Evolutionary conservation across 2,797 vertebrate species (phyloP), one percentile per base, ranked within the genome.

Genomic region (Anguilla marmorata): DNA sequence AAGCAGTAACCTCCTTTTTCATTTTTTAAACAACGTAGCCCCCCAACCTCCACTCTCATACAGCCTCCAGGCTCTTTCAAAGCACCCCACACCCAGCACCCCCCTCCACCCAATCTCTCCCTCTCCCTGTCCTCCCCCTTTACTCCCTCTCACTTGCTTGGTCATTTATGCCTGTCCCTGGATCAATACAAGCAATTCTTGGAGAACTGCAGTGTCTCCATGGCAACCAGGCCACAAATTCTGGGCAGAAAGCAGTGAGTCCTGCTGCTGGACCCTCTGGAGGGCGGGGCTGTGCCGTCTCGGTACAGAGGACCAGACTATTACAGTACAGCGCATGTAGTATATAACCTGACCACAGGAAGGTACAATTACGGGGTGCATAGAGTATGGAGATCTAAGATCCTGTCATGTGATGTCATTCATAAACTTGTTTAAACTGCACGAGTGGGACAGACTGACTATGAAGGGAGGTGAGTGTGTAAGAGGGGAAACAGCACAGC

Each of bases 101-200:
- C 30, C 50, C 69, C 52, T 24, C 9, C 37, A 84, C 52, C 83
- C 37, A n/a, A 16, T 66, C 2, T 5, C 41, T 5, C 41, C 11
- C 33, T 27, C 48, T 95, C 95, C 95, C 94, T 94, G 8, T 19
- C 27, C 63, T 95, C 95, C 94, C 94, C 93, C 95, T 94, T 94
- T 93, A 94, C 96, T 30, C 52, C 48, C 74, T 60, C 66, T 96
- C 96, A 96, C 96, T 97, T 95, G 95, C 97, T 96, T 93, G 96
- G 97, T 96, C 96, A 96, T 98, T 98, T 97, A 97, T 96, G 96
- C 98, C 97, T 96, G 94, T 98, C 96, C 96, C 95, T 93, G 91
- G 97, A 99, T 99, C 98, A 98, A 99, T 99, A 99, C 96, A 96
- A 98, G 97, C 97, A 98, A 98, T 98, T 98, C 98, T 96, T 94